Conservation (phyloP, 2,888 invertebrate genomes). For the Drosophila siamana region DNA sequence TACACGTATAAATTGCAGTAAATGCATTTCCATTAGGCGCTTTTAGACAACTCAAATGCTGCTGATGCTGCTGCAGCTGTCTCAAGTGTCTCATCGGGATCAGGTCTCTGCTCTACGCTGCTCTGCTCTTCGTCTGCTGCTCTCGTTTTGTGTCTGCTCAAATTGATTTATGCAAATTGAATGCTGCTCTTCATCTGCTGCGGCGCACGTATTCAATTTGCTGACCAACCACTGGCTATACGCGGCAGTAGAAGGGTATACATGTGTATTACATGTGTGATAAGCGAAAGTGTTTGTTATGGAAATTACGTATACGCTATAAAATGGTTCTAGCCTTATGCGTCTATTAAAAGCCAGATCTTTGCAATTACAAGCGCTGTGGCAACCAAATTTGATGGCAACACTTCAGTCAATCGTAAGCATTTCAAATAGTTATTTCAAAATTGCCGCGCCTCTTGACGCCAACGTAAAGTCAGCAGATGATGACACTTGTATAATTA, state of each 20-base stretch:
- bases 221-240: slow-evolving; percentile 7
- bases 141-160: slow-evolving; percentile 60
- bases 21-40: slow-evolving; percentile 46
- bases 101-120: slow-evolving; percentile 21
- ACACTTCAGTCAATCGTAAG: not conserved
- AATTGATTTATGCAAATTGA: slow-evolving; percentile 76
- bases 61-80: too few species aligned
- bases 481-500: too few species aligned
- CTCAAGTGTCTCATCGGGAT: slow-evolving; percentile 7
- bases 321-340: too few species aligned
- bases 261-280: too few species aligned
- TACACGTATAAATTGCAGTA: not conserved
- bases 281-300: not conserved
- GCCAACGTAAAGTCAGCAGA: not conserved
- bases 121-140: slow-evolving; percentile 34
- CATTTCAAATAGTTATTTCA: not conserved
- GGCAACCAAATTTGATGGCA: not conserved
- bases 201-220: slow-evolving; percentile 34
- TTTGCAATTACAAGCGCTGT: not conserved
- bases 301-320: too few species aligned
- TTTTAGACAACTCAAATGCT: slow-evolving; percentile 12
- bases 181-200: slow-evolving; percentile 31
- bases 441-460: not conserved
- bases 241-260: not conserved
- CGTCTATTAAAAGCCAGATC: not conserved